These are phyloP conservation scores for Cyanoliseus patagonus DNA, from an alignment of 2,113 vertebrate genomes.

Conservation along the genomic window DNA sequence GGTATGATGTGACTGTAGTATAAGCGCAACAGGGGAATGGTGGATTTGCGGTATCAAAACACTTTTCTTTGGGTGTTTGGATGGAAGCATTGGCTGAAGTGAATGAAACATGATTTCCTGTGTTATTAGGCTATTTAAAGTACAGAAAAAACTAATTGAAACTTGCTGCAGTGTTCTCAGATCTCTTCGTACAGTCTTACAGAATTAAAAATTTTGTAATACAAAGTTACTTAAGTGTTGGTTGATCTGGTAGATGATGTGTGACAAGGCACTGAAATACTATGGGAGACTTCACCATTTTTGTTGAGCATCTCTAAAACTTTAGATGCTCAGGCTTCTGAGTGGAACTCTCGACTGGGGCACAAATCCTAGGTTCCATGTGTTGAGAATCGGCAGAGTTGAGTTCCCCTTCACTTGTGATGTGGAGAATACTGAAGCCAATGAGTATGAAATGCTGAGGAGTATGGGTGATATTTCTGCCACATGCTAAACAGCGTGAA, in stretches of 20 bases:
- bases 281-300: not conserved
- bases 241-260: not conserved
- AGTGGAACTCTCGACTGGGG: not conserved
- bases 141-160: not conserved
- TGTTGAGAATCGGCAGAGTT: not conserved
- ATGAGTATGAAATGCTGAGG: not conserved
- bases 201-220: not conserved
- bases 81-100: not conserved
- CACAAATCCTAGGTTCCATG: not conserved
- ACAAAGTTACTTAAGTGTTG: not conserved
- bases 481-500: not conserved
- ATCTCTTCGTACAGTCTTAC: not conserved
- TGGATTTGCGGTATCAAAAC: not conserved
- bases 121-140: not conserved
- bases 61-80: not conserved
- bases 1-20: not conserved
- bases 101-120: not conserved
- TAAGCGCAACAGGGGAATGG: not conserved
- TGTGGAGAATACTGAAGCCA: not conserved
- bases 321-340: not conserved
- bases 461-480: not conserved
- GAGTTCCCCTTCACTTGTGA: rapidly evolving
- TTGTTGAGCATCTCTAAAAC: not conserved
- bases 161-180: not conserved
- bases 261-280: not conserved